Conservation (phyloP, 1,140 invertebrate species). For the Neotoxoptera formosana region DNA sequence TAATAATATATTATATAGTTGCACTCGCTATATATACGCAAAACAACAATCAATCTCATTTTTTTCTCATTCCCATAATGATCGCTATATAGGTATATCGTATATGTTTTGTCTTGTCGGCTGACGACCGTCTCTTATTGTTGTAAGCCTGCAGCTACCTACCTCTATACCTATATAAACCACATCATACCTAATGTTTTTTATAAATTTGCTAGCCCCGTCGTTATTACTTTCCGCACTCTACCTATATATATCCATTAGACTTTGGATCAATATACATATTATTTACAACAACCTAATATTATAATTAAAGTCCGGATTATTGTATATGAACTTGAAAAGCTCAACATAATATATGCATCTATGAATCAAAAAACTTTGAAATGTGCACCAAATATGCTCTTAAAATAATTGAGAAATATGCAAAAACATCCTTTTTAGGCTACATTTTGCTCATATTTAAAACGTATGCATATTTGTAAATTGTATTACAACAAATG, state of each 20-base stretch:
- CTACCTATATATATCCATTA: neutral
- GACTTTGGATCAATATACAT: neutral
- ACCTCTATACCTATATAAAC: too few species aligned
- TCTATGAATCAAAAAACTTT: too few species aligned
- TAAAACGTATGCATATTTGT: too few species aligned
- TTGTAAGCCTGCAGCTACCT: neutral
- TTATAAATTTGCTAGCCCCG: neutral
- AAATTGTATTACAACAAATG: too few species aligned
- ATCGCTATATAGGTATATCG: neutral
- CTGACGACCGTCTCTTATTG: neutral
- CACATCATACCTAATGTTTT: neutral
- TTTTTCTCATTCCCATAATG: neutral
- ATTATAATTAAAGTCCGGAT: neutral
- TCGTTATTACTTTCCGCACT: neutral
- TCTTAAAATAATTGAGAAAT: too few species aligned
- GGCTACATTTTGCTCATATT: too few species aligned
- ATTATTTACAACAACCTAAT: neutral
- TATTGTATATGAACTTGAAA: too few species aligned
- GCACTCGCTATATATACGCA: neutral
- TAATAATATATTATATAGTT: slow-evolving; percentile 19
- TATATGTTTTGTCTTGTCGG: neutral
- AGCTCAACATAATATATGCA: too few species aligned
- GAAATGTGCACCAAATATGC: too few species aligned
- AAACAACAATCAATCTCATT: neutral
- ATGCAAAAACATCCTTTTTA: too few species aligned